Evolutionary conservation across 1,140 invertebrate genomes (phyloP).

Genomic region (Melipona quadrifasciata): DNA sequence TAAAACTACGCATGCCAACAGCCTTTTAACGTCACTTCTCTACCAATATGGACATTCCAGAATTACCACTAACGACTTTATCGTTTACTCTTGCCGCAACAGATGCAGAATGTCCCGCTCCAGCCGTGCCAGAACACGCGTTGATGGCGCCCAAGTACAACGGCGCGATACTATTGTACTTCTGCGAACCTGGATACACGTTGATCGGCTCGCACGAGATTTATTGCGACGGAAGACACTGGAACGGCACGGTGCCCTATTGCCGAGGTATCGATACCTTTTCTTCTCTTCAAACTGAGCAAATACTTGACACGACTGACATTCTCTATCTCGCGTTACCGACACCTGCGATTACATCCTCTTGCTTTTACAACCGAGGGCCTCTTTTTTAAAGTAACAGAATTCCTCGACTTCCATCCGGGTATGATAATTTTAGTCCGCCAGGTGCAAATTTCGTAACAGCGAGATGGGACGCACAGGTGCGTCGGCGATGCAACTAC

Average conservation of each 20-base stretch:
- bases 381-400: no score
- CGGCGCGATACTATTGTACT: conserved; percentile 84
- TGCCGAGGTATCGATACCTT: conserved; percentile 82
- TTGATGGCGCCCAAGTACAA: conserved; percentile 79
- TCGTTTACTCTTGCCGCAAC: neutral
- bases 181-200: conserved; percentile 84
- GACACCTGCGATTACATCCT: no score
- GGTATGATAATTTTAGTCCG: no score
- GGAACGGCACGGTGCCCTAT: conserved; percentile 84
- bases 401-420: no score
- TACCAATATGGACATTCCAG: no score
- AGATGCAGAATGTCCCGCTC: conserved; percentile 75
- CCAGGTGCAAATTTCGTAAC: no score
- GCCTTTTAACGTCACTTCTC: no score
- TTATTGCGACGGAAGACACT: conserved; percentile 85
- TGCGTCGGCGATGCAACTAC: no score
- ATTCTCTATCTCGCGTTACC: neutral
- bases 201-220: conserved; percentile 82
- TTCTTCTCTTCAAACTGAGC: neutral
- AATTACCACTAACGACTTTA: neutral
- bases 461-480: no score
- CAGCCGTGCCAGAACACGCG: conserved; percentile 79
- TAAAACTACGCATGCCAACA: conserved; percentile 2
- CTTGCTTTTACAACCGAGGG: neutral
- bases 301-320: no score